Evolutionary conservation across 2,113 vertebrate species (phyloP).

Genomic region (Oryctolagus cuniculus): mOryCun1.1 NC_091435.1:48621001-48621500

Average conservation of each 20-base stretch:
- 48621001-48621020: slow-evolving; percentile 61
- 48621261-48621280: slow-evolving; percentile 47
- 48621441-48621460: slow-evolving; percentile 33
- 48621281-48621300: slow-evolving; percentile 47
- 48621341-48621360: not conserved
- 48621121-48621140: slow-evolving; percentile 40
- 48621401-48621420: slow-evolving; percentile 11
- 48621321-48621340: slow-evolving; percentile 1
- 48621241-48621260: slow-evolving; percentile 62
- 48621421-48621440: not conserved
- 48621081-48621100: not conserved
- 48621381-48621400: slow-evolving; percentile 12
- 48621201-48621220: not conserved
- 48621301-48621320: slow-evolving; percentile 33
- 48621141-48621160: slow-evolving; percentile 33
- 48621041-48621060: slow-evolving; percentile 21
- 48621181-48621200: slow-evolving; percentile 21
- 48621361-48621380: slow-evolving; percentile 22
- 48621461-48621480: not conserved
- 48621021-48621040: slow-evolving; percentile 56
- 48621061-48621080: slow-evolving; percentile 18
- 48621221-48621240: not conserved
- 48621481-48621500: not conserved
- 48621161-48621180: slow-evolving; percentile 1
- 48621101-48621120: slow-evolving; percentile 40